phyloP scores from a whole-genome alignment of 2,888 invertebrate genomes.

The Ornithoptera alexandrae region DNA sequence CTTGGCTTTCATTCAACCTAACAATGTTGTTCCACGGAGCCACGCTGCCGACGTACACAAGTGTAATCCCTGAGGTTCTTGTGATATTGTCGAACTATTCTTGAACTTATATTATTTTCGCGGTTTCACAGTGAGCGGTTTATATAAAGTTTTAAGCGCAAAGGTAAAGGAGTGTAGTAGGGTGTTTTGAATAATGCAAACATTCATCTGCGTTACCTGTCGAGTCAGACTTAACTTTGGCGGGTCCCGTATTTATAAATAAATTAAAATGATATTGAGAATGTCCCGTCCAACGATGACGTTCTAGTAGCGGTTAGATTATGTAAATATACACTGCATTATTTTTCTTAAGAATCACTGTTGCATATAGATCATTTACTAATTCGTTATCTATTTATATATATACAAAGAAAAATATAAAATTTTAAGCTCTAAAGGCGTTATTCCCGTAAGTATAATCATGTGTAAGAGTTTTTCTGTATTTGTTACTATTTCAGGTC shows the following conservation, averaged over 20 bases:
- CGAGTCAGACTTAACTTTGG: conserved; percentile 28
- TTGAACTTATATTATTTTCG: conserved; percentile 66
- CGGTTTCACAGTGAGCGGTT: conserved; percentile 55
- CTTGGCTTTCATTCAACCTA: conserved; percentile 31
- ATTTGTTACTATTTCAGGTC: too few relatives aligned
- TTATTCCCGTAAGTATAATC: too few relatives aligned
- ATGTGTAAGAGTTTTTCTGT: too few relatives aligned
- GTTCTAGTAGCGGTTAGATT: neutral
- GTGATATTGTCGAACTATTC: conserved; percentile 43
- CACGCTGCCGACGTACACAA: conserved; percentile 35
- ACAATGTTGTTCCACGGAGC: conserved; percentile 29
- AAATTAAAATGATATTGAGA: conserved; percentile 25
- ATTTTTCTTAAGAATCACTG: neutral
- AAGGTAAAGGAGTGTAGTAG: conserved; percentile 50
- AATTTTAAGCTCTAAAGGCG: too few relatives aligned
- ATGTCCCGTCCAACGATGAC: neutral
- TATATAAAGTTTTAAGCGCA: conserved; percentile 69
- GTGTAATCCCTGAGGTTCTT: conserved; percentile 47
- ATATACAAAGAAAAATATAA: too few relatives aligned
- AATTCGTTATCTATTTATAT: too few relatives aligned
- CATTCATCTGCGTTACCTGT: conserved; percentile 37
- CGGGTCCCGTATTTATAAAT: conserved; percentile 26
- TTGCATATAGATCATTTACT: neutral
- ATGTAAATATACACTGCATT: neutral
- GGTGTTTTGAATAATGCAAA: conserved; percentile 61